These are phyloP conservation scores for Aphis craccivora DNA, from an alignment of 1,140 invertebrate species.

Conservation along the genomic window DNA sequence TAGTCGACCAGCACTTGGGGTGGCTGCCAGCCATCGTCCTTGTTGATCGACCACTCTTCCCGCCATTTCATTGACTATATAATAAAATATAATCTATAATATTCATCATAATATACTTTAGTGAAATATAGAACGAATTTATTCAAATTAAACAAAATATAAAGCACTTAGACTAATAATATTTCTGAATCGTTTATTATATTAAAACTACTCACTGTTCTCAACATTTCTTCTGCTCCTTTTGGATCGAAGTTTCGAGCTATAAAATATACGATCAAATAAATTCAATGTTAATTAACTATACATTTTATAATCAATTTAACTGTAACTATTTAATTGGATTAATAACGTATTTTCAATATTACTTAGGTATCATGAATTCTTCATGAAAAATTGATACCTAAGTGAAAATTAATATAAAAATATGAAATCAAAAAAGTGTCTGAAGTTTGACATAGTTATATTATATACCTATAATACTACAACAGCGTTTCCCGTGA, in stretches of 20 bases:
- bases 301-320: neutral
- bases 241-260: conserved; percentile 82
- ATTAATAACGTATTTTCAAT: too few relatives aligned
- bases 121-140: neutral
- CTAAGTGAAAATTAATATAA: neutral
- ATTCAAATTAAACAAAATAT: neutral
- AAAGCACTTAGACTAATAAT: neutral
- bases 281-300: conserved; percentile 46
- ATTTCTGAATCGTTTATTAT: neutral
- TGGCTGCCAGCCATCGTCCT: conserved; percentile 71
- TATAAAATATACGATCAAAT: conserved; percentile 66
- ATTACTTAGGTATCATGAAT: too few relatives aligned
- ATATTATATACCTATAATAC: too few relatives aligned
- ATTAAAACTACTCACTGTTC: conserved; percentile 71
- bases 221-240: conserved; percentile 85
- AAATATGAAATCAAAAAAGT: neutral
- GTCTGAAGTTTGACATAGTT: too few relatives aligned
- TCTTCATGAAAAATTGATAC: neutral
- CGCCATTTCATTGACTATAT: conserved; percentile 76
- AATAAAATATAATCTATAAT: neutral
- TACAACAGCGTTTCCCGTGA: too few relatives aligned
- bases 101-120: neutral
- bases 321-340: neutral
- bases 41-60: conserved; percentile 79
- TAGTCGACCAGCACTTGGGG: conserved; percentile 77